These are phyloP conservation scores for Hyles euphorbiae DNA, from an alignment of 1,140 invertebrate genomes.

Conservation along the genomic window DNA sequence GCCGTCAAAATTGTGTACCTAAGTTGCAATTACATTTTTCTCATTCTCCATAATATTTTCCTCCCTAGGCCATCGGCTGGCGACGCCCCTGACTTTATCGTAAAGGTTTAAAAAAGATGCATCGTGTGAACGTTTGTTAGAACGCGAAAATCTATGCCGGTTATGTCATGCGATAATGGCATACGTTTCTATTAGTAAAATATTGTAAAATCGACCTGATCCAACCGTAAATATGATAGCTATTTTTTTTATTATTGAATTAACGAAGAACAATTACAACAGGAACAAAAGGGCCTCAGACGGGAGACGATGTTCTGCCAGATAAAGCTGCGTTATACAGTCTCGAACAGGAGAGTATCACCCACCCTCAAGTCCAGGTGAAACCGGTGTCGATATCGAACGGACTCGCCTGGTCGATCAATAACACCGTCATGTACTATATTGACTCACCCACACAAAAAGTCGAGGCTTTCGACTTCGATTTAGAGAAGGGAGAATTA, in stretches of 20 bases:
- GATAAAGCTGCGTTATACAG: constrained; percentile 50
- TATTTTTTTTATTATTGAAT: not conserved
- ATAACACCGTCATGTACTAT: constrained; percentile 82
- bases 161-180: too few species aligned
- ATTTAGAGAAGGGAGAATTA: constrained; percentile 75
- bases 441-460: constrained; percentile 79
- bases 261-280: not conserved
- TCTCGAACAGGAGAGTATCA: constrained; percentile 34
- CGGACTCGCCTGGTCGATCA: constrained; percentile 82
- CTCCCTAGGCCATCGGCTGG: too few species aligned
- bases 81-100: too few species aligned
- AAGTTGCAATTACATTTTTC: too few species aligned
- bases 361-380: constrained; percentile 28
- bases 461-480: constrained; percentile 81
- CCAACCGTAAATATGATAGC: too few species aligned
- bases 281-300: constrained; percentile 60
- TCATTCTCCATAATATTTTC: too few species aligned
- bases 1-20: too few species aligned
- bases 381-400: constrained; percentile 80
- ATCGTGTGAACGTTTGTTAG: too few species aligned
- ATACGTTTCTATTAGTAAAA: too few species aligned
- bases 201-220: too few species aligned
- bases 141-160: too few species aligned
- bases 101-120: too few species aligned
- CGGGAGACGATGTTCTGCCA: constrained; percentile 37